phyloP scores from a whole-genome alignment of 2,113 vertebrate genomes.

The Hyperoodon ampullatus region DNA sequence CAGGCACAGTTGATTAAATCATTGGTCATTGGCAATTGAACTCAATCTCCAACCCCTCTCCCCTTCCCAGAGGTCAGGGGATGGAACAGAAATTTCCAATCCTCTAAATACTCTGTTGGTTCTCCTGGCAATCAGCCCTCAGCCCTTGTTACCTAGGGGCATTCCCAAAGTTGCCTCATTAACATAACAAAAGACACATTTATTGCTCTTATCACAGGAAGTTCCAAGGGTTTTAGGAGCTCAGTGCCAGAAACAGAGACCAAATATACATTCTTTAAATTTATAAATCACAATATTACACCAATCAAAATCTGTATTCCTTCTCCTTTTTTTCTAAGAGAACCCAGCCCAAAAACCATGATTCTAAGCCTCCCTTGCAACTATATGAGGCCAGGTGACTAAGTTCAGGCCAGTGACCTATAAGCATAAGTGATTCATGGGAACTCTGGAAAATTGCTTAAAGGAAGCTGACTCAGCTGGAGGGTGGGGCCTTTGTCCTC shows the following conservation, averaged over 20 bases:
- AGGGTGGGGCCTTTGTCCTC: not conserved
- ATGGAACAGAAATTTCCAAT: not conserved
- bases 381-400: not conserved
- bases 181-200: not conserved
- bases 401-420: not conserved
- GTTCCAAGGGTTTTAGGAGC: not conserved
- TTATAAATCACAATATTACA: not conserved
- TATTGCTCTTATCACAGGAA: not conserved
- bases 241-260: not conserved
- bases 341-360: not conserved
- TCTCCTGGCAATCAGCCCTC: not conserved
- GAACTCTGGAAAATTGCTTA: not conserved
- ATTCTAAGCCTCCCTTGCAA: not conserved
- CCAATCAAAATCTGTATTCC: not conserved
- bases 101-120: not conserved
- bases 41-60: not conserved
- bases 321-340: not conserved
- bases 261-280: not conserved
- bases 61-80: not conserved
- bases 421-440: not conserved
- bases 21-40: not conserved
- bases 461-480: not conserved
- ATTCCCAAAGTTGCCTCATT: not conserved
- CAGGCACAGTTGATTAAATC: not conserved
- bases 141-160: not conserved